Base-by-base conservation (phyloP, 1,140 invertebrate species). In the Ceratosolen solmsi region DNA sequence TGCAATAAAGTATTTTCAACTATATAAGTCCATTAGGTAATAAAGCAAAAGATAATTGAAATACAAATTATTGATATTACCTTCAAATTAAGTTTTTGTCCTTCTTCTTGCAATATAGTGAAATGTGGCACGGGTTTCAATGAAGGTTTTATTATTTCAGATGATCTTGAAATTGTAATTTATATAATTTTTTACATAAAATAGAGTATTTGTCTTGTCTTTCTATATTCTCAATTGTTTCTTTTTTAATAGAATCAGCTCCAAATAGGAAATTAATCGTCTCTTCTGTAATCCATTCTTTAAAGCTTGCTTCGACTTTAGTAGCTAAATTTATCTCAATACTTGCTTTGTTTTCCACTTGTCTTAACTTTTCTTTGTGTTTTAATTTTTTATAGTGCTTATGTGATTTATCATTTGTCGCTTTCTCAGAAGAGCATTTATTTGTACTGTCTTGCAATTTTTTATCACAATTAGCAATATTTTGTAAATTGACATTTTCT, bases 251-350 rank as follows among this genome's bases (percentile, higher is more conserved):
- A 74, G 82, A 83, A 71, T 86, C 83, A 20, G 89, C 86, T 70
- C 89, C 90, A 72, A 88, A 86, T 68, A 92, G 79, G 81, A 91
- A 89, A 70, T 83, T 80, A 63, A 89, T 72, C 0, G 91, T 91
- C 72, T 91, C 87, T 76, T 90, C 81, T 30, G 89, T 92, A 60
- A 92, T 84, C 92, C 92, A 92, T 84, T 92, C 89, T 38, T 85
- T 83, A 46, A 92, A 84, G 78, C 82, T 90, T 51, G 87, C 78
- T 86, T 92, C 91, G 60, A 92, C 80, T 68, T 81, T 84, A 11
- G 77, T 81, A 54, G 84, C 79, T 63, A 91, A 76, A 72, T 74
- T 78, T 63, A 30, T 38, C 27, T 38, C 56, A 41, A 41, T 5
- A 22, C 3, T 0, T 54, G 25, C 33, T 80, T 36, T 73, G 74